phyloP scores from a whole-genome alignment of 2,888 invertebrate species.

The Scaptomyza polygonia region DNA sequence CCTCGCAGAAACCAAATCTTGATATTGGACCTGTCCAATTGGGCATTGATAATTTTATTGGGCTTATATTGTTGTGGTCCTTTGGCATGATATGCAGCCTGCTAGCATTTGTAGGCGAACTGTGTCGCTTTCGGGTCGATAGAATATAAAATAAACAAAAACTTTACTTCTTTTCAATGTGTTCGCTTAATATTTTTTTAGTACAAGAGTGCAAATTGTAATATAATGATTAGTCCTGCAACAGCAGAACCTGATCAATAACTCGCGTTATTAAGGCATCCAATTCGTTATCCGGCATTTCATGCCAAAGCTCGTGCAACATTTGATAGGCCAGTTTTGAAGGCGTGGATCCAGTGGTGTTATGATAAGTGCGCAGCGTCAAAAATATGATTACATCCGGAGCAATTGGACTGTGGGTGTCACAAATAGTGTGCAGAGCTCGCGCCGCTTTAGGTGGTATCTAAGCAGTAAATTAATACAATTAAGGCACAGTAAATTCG shows the following conservation, averaged over 20 bases:
- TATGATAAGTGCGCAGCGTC: conserved; percentile 71
- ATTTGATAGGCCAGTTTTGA: conserved; percentile 64
- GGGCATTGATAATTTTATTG: conserved; percentile 75
- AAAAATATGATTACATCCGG: conserved; percentile 84
- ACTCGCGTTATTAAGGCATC: conserved; percentile 81
- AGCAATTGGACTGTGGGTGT: conserved; percentile 85
- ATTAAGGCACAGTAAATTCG: not conserved
- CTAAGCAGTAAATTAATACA: conserved; percentile 45
- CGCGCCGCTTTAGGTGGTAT: conserved; percentile 80
- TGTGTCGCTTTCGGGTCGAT: not conserved
- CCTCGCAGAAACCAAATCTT: conserved; percentile 57
- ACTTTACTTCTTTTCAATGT: not conserved
- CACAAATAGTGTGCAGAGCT: conserved; percentile 87
- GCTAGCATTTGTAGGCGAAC: conserved; percentile 58
- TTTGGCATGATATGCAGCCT: conserved; percentile 68
- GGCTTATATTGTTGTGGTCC: conserved; percentile 74
- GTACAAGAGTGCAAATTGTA: not conserved
- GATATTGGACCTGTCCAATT: conserved; percentile 71
- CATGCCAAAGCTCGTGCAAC: conserved; percentile 73
- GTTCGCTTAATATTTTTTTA: not conserved
- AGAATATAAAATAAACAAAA: not conserved
- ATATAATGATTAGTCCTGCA: conserved; percentile 36
- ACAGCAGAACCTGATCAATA: conserved; percentile 78
- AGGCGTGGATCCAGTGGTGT: conserved; percentile 35
- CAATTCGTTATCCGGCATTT: conserved; percentile 66